Evolutionary conservation across 2,888 invertebrate species (phyloP).

Genomic region (Pedicia rivosa): DNA sequence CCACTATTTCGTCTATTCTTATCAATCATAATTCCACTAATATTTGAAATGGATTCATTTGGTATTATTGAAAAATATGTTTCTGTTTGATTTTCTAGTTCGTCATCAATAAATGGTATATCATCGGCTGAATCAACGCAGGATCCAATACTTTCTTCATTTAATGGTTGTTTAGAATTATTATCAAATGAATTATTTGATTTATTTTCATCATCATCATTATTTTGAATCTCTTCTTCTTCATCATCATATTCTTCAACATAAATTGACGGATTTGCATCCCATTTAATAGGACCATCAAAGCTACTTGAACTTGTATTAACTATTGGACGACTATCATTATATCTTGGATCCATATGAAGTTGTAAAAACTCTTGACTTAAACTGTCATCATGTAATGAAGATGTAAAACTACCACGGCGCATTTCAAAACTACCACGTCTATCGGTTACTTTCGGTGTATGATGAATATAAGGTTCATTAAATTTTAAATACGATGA

Average conservation of each 20-base stretch:
- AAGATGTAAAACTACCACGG: slow-evolving; percentile 25
- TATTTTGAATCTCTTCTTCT: neutral
- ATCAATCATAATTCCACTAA: slow-evolving; percentile 15
- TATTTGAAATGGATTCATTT: slow-evolving; percentile 8
- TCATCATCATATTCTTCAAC: slow-evolving; percentile 26
- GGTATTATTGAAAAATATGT: slow-evolving; percentile 16
- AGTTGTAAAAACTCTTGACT: slow-evolving; percentile 23
- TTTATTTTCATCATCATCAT: slow-evolving; percentile 13
- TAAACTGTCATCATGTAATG: slow-evolving; percentile 24
- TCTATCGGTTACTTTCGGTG: slow-evolving; percentile 4
- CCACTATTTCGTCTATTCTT: slow-evolving; percentile 14
- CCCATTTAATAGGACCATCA: slow-evolving; percentile 11
- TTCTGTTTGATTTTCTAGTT: slow-evolving; percentile 22
- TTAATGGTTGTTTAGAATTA: slow-evolving; percentile 26
- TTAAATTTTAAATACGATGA: slow-evolving; percentile 4
- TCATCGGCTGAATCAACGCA: slow-evolving; percentile 23
- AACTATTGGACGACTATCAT: slow-evolving; percentile 28
- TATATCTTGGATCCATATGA: slow-evolving; percentile 29
- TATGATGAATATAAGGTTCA: slow-evolving; percentile 2
- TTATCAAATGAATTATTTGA: slow-evolving; percentile 23
- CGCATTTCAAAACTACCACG: neutral
- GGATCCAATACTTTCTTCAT: slow-evolving; percentile 28
- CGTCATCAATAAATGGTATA: slow-evolving; percentile 33
- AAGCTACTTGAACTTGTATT: slow-evolving; percentile 22
- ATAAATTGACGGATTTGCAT: slow-evolving; percentile 24